Conservation (phyloP, 2,888 invertebrate genomes). For the Apotomis turbidana region DNA sequence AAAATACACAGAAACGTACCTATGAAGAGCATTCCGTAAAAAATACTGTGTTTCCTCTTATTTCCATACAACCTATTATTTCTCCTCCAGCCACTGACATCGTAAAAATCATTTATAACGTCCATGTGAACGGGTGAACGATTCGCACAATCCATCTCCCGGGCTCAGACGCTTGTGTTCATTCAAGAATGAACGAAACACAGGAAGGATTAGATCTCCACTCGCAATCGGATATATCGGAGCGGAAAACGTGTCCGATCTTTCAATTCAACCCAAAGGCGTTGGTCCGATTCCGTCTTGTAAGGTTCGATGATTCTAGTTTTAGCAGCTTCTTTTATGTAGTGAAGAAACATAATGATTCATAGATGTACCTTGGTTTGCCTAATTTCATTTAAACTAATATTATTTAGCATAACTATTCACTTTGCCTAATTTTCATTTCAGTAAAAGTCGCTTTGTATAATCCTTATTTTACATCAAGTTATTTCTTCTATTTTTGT, state of each 20-base stretch:
- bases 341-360: no score
- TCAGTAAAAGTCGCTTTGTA: no score
- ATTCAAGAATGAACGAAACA: conserved; percentile 27
- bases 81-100: background rate
- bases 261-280: conserved; percentile 3
- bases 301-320: no score
- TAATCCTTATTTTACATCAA: no score
- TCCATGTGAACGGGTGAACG: conserved; percentile 29
- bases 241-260: conserved; percentile 6
- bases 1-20: no score
- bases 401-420: no score
- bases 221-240: conserved; percentile 10
- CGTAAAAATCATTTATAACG: conserved; percentile 27
- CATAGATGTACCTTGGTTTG: no score
- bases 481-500: no score
- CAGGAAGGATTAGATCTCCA: conserved; percentile 29
- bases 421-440: no score
- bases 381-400: no score
- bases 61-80: conserved; percentile 2
- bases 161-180: conserved; percentile 12
- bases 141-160: conserved; percentile 30
- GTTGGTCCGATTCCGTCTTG: background rate
- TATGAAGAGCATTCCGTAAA: no score
- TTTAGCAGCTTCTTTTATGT: no score
- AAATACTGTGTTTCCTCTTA: background rate